phyloP scores from a whole-genome alignment of 2,113 vertebrate species.

The Ursus arctos region DNA sequence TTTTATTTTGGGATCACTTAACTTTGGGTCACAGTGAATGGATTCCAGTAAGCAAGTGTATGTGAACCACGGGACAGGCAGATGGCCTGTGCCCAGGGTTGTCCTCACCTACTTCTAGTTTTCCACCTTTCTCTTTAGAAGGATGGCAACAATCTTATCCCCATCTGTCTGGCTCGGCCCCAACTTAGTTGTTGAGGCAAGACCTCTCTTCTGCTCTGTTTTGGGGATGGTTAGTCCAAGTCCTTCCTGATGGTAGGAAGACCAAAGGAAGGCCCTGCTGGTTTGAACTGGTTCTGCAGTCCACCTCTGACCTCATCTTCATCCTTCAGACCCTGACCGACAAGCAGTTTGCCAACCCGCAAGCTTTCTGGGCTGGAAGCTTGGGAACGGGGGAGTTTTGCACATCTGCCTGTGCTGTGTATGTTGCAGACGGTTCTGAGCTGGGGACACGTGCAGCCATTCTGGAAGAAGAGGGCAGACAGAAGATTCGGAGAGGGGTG shows the following conservation, averaged over 20 bases:
- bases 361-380: background rate
- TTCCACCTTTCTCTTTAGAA: background rate
- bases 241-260: background rate
- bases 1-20: background rate
- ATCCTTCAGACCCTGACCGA: conserved; percentile 44
- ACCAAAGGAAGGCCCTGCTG: background rate
- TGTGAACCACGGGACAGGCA: background rate
- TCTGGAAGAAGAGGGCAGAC: background rate
- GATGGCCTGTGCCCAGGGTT: background rate
- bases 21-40: conserved; percentile 20
- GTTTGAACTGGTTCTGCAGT: background rate
- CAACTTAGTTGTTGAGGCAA: background rate
- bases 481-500: background rate
- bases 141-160: background rate
- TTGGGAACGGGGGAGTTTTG: background rate
- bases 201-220: background rate
- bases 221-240: background rate
- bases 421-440: background rate
- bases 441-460: background rate
- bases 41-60: background rate
- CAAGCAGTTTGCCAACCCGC: background rate
- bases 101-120: background rate
- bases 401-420: accelerated
- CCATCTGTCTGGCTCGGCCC: background rate
- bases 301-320: background rate